phyloP scores from a whole-genome alignment of 2,888 invertebrate species.

The Phyllotreta striolata region DNA sequence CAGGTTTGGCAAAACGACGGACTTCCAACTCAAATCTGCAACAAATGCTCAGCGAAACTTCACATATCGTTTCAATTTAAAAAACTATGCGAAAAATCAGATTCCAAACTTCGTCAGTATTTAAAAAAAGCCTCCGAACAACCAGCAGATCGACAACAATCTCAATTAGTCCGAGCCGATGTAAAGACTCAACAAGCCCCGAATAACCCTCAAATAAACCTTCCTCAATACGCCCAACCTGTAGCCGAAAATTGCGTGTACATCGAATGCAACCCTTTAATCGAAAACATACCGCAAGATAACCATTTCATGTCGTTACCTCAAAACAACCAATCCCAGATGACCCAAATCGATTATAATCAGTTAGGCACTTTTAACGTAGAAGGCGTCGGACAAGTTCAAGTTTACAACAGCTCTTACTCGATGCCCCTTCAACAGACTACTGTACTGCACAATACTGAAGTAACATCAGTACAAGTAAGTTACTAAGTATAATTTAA shows the following conservation, averaged over 20 bases:
- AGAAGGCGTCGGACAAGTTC: conserved; percentile 54
- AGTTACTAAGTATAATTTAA: conserved; percentile 1
- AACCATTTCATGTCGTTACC: conserved; percentile 45
- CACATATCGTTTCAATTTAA: conserved; percentile 63
- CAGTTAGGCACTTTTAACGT: conserved; percentile 52
- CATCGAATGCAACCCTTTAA: conserved; percentile 55
- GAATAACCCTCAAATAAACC: conserved; percentile 30
- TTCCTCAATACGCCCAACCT: conserved; percentile 42
- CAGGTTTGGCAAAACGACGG: conserved; percentile 63
- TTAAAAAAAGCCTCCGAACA: conserved; percentile 20
- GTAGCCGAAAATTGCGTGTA: conserved; percentile 53
- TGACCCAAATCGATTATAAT: conserved; percentile 56
- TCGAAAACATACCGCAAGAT: conserved; percentile 51
- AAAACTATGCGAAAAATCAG: conserved; percentile 62
- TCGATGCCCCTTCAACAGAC: conserved; percentile 54
- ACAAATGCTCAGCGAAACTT: conserved; percentile 61
- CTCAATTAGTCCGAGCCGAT: conserved; percentile 18
- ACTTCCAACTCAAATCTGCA: conserved; percentile 61
- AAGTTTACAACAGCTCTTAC: conserved; percentile 55
- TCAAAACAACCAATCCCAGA: conserved; percentile 46
- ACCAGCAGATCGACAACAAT: conserved; percentile 23
- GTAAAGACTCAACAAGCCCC: conserved; percentile 26
- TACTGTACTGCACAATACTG: conserved; percentile 36
- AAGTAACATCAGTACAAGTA: conserved; percentile 35
- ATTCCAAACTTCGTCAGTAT: conserved; percentile 58